Base-by-base conservation (phyloP, 2,888 invertebrate species). In the Diadegma fenestrale region DNA sequence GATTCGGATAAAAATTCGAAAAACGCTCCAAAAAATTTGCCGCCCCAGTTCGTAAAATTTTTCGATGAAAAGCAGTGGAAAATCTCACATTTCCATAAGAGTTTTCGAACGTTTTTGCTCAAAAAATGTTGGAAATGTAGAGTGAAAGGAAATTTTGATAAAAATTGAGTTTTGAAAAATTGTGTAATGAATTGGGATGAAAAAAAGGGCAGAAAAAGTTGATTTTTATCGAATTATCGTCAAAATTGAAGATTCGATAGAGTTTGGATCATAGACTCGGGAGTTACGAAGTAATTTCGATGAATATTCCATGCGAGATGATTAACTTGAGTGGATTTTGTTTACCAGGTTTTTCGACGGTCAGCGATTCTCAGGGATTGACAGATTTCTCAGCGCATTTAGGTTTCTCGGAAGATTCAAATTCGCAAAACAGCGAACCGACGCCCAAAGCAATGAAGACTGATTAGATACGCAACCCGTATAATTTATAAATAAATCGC, bases 401-500 rank as follows among this genome's bases (percentile, higher is more conserved):
- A 95, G 97, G 97, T 88, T 98, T 98, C 94, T 98, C 98, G 0
- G 98, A 98, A 94, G 98, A 98, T 93, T 98, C 98, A 14, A 98
- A 98, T 94, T 98, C 98, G 0, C 97, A 98, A 94, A 97, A 97
- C 91, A 97, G 97, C 92, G 97, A 97, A 91, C 96, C 96, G 77
- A 95, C 96, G 5, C 96, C 97, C 14, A 98, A 98, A 93, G 95
- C 97, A 92, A 94, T 97, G 94, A 97, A 97, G 95, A 96, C 97
- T 91, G 97, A 97, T 91, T 96, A 95, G 96, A 88, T 73, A 85
- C 85, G 68, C n/a, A 45, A 48, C 14, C n/a, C 77, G 41, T 54
- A 66, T 41, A 77, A 68, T 76, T 79, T 64, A 71, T 64, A 80
- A 76, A 76, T 45, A 54, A 71, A 80, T 71, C 64, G 80, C 48